These are phyloP conservation scores for Carapus acus DNA, from an alignment of 2,797 vertebrate species.

Conservation along the genomic window DNA sequence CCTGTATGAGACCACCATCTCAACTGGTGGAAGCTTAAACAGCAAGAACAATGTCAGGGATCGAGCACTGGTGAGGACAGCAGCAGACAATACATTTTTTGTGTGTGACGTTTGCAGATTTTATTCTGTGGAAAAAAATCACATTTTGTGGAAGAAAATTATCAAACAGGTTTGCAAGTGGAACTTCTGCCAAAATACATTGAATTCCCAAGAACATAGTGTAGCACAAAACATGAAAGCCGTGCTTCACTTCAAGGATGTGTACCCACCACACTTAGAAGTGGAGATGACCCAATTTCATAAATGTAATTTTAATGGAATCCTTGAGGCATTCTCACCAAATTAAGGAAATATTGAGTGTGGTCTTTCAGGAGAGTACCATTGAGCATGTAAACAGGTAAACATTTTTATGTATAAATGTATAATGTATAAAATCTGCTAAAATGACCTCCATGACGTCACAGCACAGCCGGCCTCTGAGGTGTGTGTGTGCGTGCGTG, in stretches of 20 bases:
- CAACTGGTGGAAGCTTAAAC: constrained; percentile 74
- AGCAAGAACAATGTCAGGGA: constrained; percentile 78
- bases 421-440: too few relatives aligned
- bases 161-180: constrained; percentile 27
- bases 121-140: background rate
- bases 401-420: too few relatives aligned
- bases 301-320: too few relatives aligned
- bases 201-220: background rate
- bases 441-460: too few relatives aligned
- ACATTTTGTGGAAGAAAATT: constrained; percentile 24
- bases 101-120: constrained; percentile 12
- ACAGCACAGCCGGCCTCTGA: too few relatives aligned
- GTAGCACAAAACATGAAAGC: background rate
- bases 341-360: too few relatives aligned
- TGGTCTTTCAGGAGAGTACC: too few relatives aligned
- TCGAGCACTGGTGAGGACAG: constrained; percentile 79
- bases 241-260: background rate
- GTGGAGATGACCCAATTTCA: too few relatives aligned
- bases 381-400: too few relatives aligned
- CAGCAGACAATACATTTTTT: constrained; percentile 13
- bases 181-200: constrained; percentile 6
- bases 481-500: too few relatives aligned
- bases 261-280: too few relatives aligned
- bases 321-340: too few relatives aligned
- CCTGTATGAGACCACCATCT: constrained; percentile 82